Percentiles rank a stretch among this genome's conserved stretches.
Conservation (phyloP, 2,888 invertebrate species). For the Yponomeuta sedellus region DNA sequence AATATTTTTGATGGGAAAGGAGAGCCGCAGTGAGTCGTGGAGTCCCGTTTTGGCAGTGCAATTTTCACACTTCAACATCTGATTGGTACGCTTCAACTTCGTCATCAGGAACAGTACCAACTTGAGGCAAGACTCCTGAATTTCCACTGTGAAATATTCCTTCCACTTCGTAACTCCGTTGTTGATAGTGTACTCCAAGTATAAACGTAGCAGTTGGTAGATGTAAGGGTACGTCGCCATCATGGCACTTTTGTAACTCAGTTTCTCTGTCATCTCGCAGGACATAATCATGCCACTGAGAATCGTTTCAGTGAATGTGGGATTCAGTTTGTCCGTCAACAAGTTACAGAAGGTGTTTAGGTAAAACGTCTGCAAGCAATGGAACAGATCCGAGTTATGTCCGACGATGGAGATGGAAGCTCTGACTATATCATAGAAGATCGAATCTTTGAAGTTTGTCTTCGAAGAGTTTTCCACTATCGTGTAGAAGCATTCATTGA, state of each 20-base stretch:
- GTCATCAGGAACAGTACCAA: conserved; percentile 40
- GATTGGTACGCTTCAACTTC: conserved; percentile 36
- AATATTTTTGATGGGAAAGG: conserved; percentile 45
- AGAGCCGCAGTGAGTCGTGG: conserved; percentile 52
- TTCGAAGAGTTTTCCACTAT: conserved; percentile 48
- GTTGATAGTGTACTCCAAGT: conserved; percentile 38
- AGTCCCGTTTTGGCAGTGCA: conserved; percentile 45
- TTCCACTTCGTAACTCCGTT: conserved; percentile 26
- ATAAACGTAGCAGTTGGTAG: conserved; percentile 48
- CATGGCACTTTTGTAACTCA: conserved; percentile 40
- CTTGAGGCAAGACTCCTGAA: conserved; percentile 40
- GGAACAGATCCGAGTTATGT: conserved; percentile 40
- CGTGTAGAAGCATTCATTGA: conserved; percentile 51
- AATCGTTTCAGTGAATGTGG: conserved; percentile 32
- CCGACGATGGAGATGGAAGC: conserved; percentile 37
- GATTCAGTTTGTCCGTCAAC: conserved; percentile 32
- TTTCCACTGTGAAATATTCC: conserved; percentile 26
- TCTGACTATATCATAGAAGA: conserved; percentile 32
- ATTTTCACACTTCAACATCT: conserved; percentile 54
- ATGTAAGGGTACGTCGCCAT: conserved; percentile 46
- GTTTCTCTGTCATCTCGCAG: conserved; percentile 42
- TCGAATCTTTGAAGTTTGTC: conserved; percentile 34
- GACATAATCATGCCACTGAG: conserved; percentile 39
- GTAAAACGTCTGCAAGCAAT: conserved; percentile 52
- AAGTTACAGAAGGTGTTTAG: conserved; percentile 45